phyloP scores from a whole-genome alignment of 92 coral and sea anemone species.

The Paramuricea clavata region DNA sequence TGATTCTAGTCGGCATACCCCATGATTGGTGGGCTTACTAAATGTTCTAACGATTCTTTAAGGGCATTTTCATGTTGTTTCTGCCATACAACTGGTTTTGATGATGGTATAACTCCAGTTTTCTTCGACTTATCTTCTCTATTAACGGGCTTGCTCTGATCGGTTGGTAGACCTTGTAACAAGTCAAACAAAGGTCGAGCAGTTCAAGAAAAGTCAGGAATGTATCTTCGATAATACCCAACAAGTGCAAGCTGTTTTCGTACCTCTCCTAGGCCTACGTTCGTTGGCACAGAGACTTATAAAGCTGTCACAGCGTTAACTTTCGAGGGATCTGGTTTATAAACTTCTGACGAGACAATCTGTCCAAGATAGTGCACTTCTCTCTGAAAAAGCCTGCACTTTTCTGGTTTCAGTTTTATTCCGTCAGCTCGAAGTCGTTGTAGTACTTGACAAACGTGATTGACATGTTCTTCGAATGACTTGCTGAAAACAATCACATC shows the following conservation, averaged over 20 bases:
- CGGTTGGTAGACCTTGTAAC: conserved; percentile 1
- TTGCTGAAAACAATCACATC: conserved; percentile 33
- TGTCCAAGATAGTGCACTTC: conserved; percentile 34
- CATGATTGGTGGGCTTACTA: conserved; percentile 58
- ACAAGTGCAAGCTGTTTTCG: conserved; percentile 24
- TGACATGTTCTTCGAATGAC: conserved; percentile 41
- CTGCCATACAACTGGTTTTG: too few relatives aligned
- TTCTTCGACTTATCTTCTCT: neutral
- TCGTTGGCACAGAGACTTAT: neutral
- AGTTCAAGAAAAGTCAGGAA: conserved; percentile 13
- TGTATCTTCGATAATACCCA: conserved; percentile 35
- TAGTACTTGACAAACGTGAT: conserved; percentile 31
- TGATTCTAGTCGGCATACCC: conserved; percentile 67
- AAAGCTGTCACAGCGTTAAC: neutral
- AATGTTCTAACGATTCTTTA: conserved; percentile 42
- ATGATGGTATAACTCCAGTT: too few relatives aligned
- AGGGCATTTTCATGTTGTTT: conserved; percentile 54
- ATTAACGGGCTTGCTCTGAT: neutral
- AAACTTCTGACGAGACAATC: conserved; percentile 8
- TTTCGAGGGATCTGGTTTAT: conserved; percentile 13
- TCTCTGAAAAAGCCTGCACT: conserved; percentile 4
- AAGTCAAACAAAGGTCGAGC: conserved; percentile 39
- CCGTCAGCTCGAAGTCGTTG: conserved; percentile 32
- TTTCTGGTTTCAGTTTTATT: conserved; percentile 33
- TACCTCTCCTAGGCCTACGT: too few relatives aligned